Evolutionary conservation across 2,113 vertebrate species (phyloP), one percentile per base, ranked within the genome.

Genomic region (Lanius ludovicianus): DNA sequence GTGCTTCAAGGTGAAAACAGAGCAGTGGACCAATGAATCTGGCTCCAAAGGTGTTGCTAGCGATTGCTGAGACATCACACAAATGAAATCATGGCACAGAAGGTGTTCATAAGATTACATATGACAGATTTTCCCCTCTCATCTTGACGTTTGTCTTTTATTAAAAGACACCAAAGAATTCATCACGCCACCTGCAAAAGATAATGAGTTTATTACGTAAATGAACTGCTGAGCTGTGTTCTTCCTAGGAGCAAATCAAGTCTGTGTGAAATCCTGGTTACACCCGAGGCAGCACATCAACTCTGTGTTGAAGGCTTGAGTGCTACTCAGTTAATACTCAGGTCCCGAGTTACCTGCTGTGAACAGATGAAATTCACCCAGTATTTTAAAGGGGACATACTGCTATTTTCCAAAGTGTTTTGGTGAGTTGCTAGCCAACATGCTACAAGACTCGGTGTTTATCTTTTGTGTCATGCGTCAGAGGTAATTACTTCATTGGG

Each of bases 371-470:
- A 81, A 86, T 93, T 93, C 91, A 89, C 64, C 56, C 60, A 55
- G 64, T 87, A 47, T 92, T 92, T 90, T 95, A 89, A 92, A 90
- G 39, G 71, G 39, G 82, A 39, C 41, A 20, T 70, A 74, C 56
- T 59, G 50, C 67, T 92, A 91, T 95, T 96, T 95, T 92, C 91
- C 35, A 2, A 37, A 84, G 73, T 95, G 93, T 97, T 97, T 92
- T 92, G 86, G 74, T 41, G 56, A 95, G 96, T 97, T 97, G 95
- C 96, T 97, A 97, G 94, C 93, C 95, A 96, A 97, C 94, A 86
- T 11, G 60, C 80, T 95, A 87, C 68, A 64, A 52, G 89, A 84
- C 73, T 90, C 2, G 1, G 49, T 96, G 92, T 97, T 95, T 97
- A 78, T 70, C 94, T 95, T 97, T 47, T 62, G 77, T 95, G 95